These are phyloP conservation scores for Drosophila grimshawi DNA, from an alignment of 1,140 invertebrate genomes.

Conservation along the genomic window DNA sequence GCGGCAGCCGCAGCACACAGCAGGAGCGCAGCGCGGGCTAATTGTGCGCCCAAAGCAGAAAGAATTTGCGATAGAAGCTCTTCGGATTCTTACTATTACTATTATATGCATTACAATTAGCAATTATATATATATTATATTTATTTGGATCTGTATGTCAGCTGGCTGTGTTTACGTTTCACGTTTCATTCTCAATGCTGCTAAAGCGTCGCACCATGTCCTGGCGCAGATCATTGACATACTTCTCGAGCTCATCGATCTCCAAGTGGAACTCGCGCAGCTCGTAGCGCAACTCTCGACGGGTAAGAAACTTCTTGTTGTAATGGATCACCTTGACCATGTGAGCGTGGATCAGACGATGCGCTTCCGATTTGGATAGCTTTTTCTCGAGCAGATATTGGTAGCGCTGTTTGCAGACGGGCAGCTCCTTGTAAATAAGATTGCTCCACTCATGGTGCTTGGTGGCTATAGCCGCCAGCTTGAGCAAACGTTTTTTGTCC, in stretches of 20 bases:
- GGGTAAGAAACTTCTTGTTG: neutral
- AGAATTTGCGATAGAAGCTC: no score
- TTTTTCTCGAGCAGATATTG: slow-evolving; percentile 13
- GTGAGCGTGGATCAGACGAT: slow-evolving; percentile 18
- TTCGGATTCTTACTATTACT: no score
- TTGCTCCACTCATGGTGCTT: slow-evolving; percentile 21
- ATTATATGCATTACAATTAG: no score
- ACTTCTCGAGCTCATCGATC: slow-evolving; percentile 24
- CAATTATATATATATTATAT: no score
- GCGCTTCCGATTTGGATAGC: slow-evolving; percentile 33
- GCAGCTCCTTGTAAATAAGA: slow-evolving; percentile 11
- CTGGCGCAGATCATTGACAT: slow-evolving; percentile 9
- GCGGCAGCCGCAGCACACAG: slow-evolving; percentile 7
- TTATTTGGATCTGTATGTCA: no score
- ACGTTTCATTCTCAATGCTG: neutral
- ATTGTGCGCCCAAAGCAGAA: neutral
- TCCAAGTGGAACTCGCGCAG: slow-evolving; percentile 35
- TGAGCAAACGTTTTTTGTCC: neutral
- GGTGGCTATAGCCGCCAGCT: neutral
- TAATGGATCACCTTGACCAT: neutral
- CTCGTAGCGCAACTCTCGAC: slow-evolving; percentile 10
- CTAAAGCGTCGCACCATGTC: slow-evolving; percentile 28
- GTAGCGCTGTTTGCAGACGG: slow-evolving; percentile 29
- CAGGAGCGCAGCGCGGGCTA: slow-evolving; percentile 42
- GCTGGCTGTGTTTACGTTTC: neutral